Evolutionary conservation across 1,140 invertebrate genomes (phyloP).

Genomic region (Caerostris extrusa): DNA sequence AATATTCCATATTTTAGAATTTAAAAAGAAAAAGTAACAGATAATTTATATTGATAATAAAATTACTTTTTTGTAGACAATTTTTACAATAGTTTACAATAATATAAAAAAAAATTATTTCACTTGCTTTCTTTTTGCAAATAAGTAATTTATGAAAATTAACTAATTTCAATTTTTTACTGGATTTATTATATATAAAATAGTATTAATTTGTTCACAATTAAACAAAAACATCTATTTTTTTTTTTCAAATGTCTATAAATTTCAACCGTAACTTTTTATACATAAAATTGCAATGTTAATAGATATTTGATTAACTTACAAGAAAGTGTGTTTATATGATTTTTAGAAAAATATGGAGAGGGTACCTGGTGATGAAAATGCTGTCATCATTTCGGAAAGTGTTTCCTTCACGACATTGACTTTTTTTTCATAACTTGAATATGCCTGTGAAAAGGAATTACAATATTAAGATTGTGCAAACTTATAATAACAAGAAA

Average conservation of each 20-base stretch:
- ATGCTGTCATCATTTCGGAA: not conserved
- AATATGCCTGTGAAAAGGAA: conserved; percentile 37
- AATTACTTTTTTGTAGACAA: too few species aligned
- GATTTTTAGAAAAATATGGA: conserved; percentile 21
- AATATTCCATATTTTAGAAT: too few species aligned
- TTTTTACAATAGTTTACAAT: too few species aligned
- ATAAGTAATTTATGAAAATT: too few species aligned
- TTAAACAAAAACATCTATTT: too few species aligned
- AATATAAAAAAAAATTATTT: not conserved
- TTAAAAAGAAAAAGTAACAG: too few species aligned
- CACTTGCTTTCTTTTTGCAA: not conserved
- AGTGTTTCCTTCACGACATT: conserved; percentile 34
- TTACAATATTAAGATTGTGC: not conserved
- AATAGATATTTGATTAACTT: conserved; percentile 12
- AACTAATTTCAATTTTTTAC: too few species aligned
- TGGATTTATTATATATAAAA: too few species aligned
- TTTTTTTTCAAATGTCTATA: not conserved
- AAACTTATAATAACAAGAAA: not conserved
- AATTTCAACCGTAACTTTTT: not conserved
- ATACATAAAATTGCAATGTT: not conserved
- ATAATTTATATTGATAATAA: too few species aligned
- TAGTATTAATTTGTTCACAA: too few species aligned
- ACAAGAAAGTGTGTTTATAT: conserved; percentile 5
- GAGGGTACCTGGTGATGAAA: not conserved
- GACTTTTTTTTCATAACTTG: conserved; percentile 54